Base-by-base conservation (phyloP, 2,113 vertebrate species). In the Toxotes jaculatrix region DNA sequence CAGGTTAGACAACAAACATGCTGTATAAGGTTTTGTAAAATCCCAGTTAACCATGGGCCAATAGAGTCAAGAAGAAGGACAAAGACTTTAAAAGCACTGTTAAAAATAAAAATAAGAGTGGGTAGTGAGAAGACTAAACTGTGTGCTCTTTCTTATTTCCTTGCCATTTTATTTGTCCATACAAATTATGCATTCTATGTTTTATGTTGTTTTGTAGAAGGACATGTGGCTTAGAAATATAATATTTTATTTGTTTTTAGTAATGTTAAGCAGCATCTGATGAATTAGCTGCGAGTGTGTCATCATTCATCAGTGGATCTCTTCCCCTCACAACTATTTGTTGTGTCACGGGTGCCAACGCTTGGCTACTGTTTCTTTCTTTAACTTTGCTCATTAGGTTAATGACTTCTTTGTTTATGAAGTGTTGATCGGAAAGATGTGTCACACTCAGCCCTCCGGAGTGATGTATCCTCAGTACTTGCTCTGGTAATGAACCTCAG, bases 331-430 rank as follows among this genome's bases (percentile, higher is more conserved):
- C 87, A 83, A 80, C 77, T 42, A 57, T 76, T 47, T 32, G n/a
- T 42, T 81, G 61, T 51, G 78, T 80, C 32, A 11, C 83, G 70
- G 84, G 53, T 77, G 80, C 90, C 21, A 40, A 7, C 0, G 7
- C 42, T 27, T 75, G 47, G 90, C 53, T 86, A 90, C 80, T 74
- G 87, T 92, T 76, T 80, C 82, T 70, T 40, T 77, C 51, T 57
- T 34, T 55, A 67, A 47, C 49, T 79, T 69, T 73, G 83, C 86
- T 94, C 88, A 90, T 93, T 93, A 94, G 19, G 66, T 79, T 94
- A 93, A 93, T 93, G 90, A 93, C 57, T 82, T 68, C 32, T 83
- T 76, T 91, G 88, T 94, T 90, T 88, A 84, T 57, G 7, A 62
- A 40, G 68, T 51, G 79, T 77, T 78, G 71, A 83, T 34, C 31